Evolutionary conservation across 2,113 vertebrate genomes (phyloP), one percentile per base, ranked within the genome.

Genomic region (Xyrauchen texanus): DNA sequence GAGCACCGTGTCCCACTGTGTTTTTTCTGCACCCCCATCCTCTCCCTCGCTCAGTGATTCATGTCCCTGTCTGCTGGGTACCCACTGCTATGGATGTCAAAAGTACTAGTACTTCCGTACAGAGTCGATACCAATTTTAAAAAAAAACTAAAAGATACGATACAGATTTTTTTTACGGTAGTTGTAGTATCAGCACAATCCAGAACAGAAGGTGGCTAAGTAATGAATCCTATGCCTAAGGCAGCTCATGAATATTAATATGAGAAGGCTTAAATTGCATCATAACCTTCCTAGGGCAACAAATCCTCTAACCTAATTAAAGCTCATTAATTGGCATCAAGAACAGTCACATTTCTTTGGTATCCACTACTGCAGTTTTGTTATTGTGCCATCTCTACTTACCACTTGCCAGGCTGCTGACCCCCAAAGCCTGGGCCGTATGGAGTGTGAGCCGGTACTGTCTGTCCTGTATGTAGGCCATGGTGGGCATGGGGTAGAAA

Each of bases 401-500:
- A 98, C 97, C 98, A 0, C 85, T 94, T 42, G 86, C 71, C 5
- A 98, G 91, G 87, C 97, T 99, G 90, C 91, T 89, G 84, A 95
- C 95, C 0, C 98, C 98, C 83, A 98, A 89, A 60, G 97, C 93
- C 90, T 99, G 98, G 13, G 95, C 96, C 0, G 96, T 93, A 89
- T 96, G 96, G 85, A 99, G 90, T 0, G 96, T 98, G 84, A 99
- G 93, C 67, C 97, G 95, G 79, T 87, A 92, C 68, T 88, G 90
- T 1, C 65, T 52, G 53, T 99, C 97, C 91, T 99, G 96, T 89
- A 99, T 96, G 87, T 97, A 98, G 42, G 94, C 96, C 95, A 97
- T 97, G 86, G 90, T 84, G 0, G 97, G 92, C 96, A 99, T 98
- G 4, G 98, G 97, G 84, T 97, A 99, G 89, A 99, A 98, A 90